A percentile compares a stretch with the other conserved stretches of the same genome.
phyloP scores from a whole-genome alignment of 2,797 vertebrate species.

The Neopelma chrysocephalum region DNA sequence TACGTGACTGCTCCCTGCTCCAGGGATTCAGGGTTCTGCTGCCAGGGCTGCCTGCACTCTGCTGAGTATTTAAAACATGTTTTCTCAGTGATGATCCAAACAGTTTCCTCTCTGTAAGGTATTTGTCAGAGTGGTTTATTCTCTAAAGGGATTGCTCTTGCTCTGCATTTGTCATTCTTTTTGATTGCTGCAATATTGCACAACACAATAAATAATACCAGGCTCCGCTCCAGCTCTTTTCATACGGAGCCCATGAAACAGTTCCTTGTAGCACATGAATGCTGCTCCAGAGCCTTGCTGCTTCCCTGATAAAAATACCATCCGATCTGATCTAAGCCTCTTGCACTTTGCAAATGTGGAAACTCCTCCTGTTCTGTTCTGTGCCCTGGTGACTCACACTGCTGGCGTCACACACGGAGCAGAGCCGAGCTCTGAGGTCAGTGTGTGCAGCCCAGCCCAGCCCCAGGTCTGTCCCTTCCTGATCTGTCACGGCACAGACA shows the following conservation, averaged over 20 bases:
- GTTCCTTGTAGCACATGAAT: background rate
- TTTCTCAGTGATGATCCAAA: background rate
- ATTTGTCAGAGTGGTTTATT: background rate
- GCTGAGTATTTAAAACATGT: background rate
- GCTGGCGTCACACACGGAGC: constrained; percentile 19
- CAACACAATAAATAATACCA: background rate
- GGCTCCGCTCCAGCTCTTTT: background rate
- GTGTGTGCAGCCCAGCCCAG: background rate
- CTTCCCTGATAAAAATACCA: background rate
- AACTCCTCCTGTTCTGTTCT: background rate
- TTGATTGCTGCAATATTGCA: background rate
- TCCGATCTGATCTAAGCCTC: background rate
- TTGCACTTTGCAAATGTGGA: background rate
- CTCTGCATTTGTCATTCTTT: background rate
- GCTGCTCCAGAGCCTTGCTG: background rate
- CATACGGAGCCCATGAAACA: background rate
- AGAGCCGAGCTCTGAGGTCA: background rate
- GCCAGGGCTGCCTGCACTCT: background rate
- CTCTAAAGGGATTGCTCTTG: background rate
- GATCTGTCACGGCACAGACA: background rate
- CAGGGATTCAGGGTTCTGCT: background rate
- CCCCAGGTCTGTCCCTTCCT: background rate
- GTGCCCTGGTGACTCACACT: constrained; percentile 29
- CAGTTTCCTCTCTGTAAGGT: background rate
- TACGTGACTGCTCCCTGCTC: background rate